phyloP scores from a whole-genome alignment of 2,797 vertebrate genomes.

The Selene dorsalis region DNA sequence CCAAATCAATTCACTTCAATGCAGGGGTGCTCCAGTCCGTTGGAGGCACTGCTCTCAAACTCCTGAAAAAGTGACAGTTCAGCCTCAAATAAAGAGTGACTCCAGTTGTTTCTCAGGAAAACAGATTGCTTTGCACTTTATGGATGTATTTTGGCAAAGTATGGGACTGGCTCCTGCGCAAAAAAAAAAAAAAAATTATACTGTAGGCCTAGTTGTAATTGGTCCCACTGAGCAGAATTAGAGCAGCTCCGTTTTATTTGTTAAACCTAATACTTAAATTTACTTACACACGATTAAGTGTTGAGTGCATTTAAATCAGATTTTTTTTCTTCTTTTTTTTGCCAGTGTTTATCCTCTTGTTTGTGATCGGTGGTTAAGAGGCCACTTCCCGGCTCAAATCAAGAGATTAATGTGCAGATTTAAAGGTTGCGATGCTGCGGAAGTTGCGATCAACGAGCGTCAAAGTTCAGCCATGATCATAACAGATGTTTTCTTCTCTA shows the following conservation, averaged over 20 bases:
- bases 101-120: conserved; percentile 59
- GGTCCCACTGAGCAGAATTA: conserved; percentile 24
- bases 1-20: conserved; percentile 73
- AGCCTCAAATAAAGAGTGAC: conserved; percentile 38
- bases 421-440: background rate
- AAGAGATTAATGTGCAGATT: background rate
- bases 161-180: conserved; percentile 22
- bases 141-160: conserved; percentile 51
- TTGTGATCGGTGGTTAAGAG: background rate
- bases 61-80: conserved; percentile 50
- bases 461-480: conserved; percentile 29
- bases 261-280: conserved; percentile 3
- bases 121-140: conserved; percentile 48
- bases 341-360: background rate
- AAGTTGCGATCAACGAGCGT: conserved; percentile 11
- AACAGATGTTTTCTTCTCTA: conserved; percentile 48
- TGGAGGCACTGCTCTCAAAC: conserved; percentile 45
- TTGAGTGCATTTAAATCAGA: background rate
- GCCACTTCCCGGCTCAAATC: background rate
- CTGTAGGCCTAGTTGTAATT: conserved; percentile 21
- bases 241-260: background rate
- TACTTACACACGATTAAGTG: background rate
- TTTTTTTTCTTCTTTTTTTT: background rate
- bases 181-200: conserved; percentile 5
- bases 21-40: conserved; percentile 37